Evolutionary conservation across 64 coral and sea anemone genomes (phyloP).

Genomic region (Stylophora pistillata): DNA sequence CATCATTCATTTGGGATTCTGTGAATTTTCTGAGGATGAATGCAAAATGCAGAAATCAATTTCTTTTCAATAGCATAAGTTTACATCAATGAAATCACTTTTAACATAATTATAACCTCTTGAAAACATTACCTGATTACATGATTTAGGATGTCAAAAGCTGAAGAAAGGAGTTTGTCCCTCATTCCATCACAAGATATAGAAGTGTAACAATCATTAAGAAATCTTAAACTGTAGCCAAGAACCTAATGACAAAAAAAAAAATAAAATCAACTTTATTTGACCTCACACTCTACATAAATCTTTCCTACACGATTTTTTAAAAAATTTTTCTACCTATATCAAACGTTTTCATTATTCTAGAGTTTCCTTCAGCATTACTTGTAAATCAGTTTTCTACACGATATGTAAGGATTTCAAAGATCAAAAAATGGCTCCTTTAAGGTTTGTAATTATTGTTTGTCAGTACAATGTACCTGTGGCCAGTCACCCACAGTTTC

Average conservation of each 20-base stretch:
- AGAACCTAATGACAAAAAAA: slow-evolving; percentile 41
- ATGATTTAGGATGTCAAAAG: slow-evolving; percentile 21
- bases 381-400: no score
- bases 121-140: slow-evolving; percentile 19
- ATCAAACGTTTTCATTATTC: not conserved
- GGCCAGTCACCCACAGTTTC: slow-evolving; percentile 76
- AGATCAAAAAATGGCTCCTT: no score
- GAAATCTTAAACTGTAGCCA: slow-evolving; percentile 47
- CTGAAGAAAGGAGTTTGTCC: not conserved
- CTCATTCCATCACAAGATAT: not conserved
- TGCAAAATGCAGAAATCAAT: not conserved
- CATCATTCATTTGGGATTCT: not conserved
- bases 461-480: slow-evolving; percentile 48
- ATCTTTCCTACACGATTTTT: not conserved
- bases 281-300: no score
- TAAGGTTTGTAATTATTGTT: not conserved
- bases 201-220: slow-evolving; percentile 5
- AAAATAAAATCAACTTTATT: no score
- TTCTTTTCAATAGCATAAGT: not conserved
- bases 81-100: not conserved
- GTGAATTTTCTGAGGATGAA: slow-evolving; percentile 17
- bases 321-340: not conserved
- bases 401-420: no score
- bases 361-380: not conserved
- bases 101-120: not conserved